phyloP scores from a whole-genome alignment of 2,888 invertebrate species.

The Schrankia costaestrigalis region DNA sequence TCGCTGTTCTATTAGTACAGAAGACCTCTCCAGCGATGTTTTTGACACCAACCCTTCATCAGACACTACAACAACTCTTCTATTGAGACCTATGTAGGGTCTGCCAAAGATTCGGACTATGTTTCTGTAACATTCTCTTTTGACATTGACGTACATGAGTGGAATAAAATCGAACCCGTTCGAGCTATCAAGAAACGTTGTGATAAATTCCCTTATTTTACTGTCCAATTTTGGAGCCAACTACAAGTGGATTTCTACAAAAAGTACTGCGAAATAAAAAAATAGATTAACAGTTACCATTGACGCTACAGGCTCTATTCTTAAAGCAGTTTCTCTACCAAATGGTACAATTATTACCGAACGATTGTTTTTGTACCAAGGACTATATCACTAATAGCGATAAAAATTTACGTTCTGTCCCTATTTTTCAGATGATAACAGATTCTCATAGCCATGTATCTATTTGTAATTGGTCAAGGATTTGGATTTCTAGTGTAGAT shows the following conservation, averaged over 20 bases:
- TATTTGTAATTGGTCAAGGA: neutral
- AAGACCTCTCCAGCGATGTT: too few species aligned
- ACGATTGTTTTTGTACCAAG: neutral
- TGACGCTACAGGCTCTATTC: neutral
- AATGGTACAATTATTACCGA: neutral
- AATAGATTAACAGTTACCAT: neutral
- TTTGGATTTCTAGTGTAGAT: neutral
- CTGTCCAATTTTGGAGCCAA: neutral
- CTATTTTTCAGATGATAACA: too few species aligned
- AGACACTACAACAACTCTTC: neutral
- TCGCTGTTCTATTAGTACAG: neutral
- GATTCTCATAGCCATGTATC: neutral
- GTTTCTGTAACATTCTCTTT: conserved; percentile 3
- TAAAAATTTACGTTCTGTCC: too few species aligned
- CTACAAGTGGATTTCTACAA: neutral
- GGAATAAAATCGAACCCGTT: conserved; percentile 1
- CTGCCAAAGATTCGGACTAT: neutral
- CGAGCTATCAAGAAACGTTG: neutral
- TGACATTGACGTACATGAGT: conserved; percentile 2
- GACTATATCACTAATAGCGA: neutral
- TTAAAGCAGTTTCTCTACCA: neutral
- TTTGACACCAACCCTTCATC: neutral
- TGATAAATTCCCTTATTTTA: too few species aligned
- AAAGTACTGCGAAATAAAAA: too few species aligned
- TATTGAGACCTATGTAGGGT: too few species aligned